Evolutionary conservation across 2,113 vertebrate species (phyloP).

Genomic region (Phaethon lepturus): DNA sequence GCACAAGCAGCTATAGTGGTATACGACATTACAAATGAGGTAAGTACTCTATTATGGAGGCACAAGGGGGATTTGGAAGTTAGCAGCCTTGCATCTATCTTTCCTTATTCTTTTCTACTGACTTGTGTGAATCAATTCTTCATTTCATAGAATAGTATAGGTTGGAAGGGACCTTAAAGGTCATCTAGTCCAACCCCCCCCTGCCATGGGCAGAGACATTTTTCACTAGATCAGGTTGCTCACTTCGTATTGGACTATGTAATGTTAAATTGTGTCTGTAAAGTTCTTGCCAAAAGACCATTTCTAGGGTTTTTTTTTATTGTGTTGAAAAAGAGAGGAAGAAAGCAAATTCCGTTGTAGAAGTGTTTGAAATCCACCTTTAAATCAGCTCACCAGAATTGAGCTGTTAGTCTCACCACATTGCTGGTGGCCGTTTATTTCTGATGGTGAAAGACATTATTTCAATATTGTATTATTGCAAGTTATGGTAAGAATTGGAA

Average conservation of each 20-base stretch:
- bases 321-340: not conserved
- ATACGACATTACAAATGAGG: slow-evolving; percentile 98
- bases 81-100: not conserved
- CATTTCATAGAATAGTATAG: not conserved
- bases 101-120: not conserved
- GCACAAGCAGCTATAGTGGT: slow-evolving; percentile 99
- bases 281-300: not conserved
- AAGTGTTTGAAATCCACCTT: not conserved
- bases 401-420: not conserved
- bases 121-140: not conserved
- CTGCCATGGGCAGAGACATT: not conserved
- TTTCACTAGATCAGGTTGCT: not conserved
- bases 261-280: not conserved
- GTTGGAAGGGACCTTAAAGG: not conserved
- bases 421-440: not conserved
- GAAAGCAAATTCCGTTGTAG: not conserved
- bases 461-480: not conserved
- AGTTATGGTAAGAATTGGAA: not conserved
- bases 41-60: slow-evolving; percentile 58
- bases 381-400: not conserved
- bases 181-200: not conserved
- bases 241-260: not conserved
- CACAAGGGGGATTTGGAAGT: not conserved
- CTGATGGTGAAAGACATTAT: not conserved
- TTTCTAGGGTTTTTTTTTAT: not conserved